phyloP scores from a whole-genome alignment of 2,797 vertebrate genomes.

The Phalanger gymnotis region DNA sequence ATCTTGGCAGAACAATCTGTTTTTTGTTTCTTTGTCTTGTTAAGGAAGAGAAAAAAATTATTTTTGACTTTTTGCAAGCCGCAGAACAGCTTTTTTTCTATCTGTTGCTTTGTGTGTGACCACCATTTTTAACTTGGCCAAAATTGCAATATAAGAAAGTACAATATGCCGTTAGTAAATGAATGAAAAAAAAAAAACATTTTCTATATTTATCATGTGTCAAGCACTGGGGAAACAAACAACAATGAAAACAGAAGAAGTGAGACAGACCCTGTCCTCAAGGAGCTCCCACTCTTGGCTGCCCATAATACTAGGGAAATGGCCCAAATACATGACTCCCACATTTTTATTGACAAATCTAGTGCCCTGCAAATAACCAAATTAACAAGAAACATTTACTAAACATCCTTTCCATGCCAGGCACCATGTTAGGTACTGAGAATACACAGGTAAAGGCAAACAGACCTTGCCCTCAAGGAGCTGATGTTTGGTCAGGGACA shows the following conservation, averaged over 20 bases:
- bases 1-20: conserved; percentile 24
- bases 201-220: background rate
- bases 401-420: background rate
- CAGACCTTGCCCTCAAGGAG: background rate
- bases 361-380: background rate
- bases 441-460: background rate
- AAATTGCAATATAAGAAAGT: background rate
- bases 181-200: background rate
- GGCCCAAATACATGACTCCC: conserved; percentile 5
- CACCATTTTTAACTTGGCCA: background rate
- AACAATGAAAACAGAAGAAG: background rate
- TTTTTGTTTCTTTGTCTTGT: conserved; percentile 54
- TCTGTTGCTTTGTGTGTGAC: background rate
- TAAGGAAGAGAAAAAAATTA: background rate
- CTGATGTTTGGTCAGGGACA: background rate
- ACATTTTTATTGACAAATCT: conserved; percentile 3
- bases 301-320: background rate
- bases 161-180: background rate
- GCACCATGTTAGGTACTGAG: background rate
- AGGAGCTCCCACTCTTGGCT: background rate
- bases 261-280: background rate
- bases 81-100: background rate
- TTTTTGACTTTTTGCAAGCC: background rate
- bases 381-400: background rate
- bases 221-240: background rate